phyloP scores from a whole-genome alignment of 2,797 vertebrate genomes.

The Paramormyrops hopkinsi region DNA sequence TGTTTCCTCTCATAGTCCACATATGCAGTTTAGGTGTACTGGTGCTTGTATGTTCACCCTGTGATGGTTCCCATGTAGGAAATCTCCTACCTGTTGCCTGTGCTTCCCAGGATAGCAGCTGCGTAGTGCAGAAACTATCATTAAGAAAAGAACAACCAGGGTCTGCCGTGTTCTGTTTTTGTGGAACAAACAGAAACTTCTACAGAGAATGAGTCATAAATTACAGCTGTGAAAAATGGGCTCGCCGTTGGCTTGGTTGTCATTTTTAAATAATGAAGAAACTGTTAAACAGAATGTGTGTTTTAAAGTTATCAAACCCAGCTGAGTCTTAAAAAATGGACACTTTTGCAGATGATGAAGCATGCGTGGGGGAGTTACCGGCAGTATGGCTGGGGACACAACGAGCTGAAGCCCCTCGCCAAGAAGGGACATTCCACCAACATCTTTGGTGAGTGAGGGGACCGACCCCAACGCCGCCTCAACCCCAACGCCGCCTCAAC shows the following conservation, averaged over 20 bases:
- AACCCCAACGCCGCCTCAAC: neutral
- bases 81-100: neutral
- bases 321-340: neutral
- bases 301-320: neutral
- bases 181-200: neutral
- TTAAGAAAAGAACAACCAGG: neutral
- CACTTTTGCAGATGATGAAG: slow-evolving; percentile 87
- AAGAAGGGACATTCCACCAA: slow-evolving; percentile 98
- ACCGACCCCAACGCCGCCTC: neutral
- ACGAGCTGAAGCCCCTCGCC: slow-evolving; percentile 94
- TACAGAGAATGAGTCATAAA: slow-evolving; percentile 4
- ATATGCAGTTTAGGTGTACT: neutral
- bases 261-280: neutral
- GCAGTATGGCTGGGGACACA: slow-evolving; percentile 97
- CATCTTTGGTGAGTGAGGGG: slow-evolving; percentile 85
- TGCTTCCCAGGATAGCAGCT: neutral
- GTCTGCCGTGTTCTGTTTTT: neutral
- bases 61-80: neutral
- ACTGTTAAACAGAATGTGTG: neutral
- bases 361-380: slow-evolving; percentile 97
- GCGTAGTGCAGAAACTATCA: neutral
- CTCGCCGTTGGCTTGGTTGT: neutral
- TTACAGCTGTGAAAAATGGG: neutral
- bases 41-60: neutral
- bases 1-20: neutral